phyloP scores from a whole-genome alignment of 2,797 vertebrate species.

The Mormyrops boulengeri region DNA sequence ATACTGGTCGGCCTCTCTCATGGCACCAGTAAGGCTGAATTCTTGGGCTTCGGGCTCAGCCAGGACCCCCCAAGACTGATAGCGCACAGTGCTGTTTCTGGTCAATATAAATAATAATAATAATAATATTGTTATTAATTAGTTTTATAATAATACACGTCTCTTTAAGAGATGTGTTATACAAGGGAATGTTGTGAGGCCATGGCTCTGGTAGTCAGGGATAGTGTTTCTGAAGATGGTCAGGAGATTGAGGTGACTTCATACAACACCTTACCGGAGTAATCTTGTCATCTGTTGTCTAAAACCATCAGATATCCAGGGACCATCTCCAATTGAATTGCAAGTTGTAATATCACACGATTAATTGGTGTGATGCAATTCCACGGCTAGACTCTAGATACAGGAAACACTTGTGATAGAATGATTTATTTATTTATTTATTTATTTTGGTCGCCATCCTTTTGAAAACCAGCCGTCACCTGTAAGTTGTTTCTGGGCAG shows the following conservation, averaged over 20 bases:
- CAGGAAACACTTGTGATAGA: background rate
- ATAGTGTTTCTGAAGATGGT: background rate
- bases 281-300: background rate
- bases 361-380: background rate
- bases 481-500: conserved; percentile 36
- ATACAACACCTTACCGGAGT: background rate
- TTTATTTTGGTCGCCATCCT: background rate
- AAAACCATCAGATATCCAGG: background rate
- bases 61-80: background rate
- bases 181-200: background rate
- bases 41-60: background rate
- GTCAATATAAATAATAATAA: background rate
- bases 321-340: background rate
- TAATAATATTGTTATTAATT: too few species aligned
- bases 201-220: background rate
- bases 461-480: conserved; percentile 22
- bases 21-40: background rate
- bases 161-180: background rate
- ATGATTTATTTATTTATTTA: background rate
- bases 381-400: background rate
- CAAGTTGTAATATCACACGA: background rate
- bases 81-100: background rate
- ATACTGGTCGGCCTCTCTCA: background rate
- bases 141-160: background rate
- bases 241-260: background rate